Evolutionary conservation across 2,797 vertebrate genomes (phyloP).

Genomic region (Siniperca obscura): DNA sequence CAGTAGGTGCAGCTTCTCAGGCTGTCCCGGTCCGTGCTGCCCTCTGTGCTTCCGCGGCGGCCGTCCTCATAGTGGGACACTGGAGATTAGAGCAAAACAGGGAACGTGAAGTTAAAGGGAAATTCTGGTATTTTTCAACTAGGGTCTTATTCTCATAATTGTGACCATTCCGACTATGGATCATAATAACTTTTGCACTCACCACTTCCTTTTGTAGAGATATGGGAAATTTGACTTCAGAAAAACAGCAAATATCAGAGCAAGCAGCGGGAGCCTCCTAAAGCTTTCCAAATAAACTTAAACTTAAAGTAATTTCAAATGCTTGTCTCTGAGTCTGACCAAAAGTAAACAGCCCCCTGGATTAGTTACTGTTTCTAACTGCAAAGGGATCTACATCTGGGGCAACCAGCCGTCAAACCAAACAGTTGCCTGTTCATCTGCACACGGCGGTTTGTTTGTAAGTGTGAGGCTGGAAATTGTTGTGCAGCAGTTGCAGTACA

Average conservation of each 20-base stretch:
- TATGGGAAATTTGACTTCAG: not conserved
- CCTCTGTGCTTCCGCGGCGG: slow-evolving; percentile 82
- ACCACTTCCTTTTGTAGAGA: not conserved
- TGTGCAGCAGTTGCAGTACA: too few relatives aligned
- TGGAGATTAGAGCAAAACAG: slow-evolving; percentile 56
- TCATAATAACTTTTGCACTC: not conserved
- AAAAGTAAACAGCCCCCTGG: not conserved
- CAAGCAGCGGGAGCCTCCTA: not conserved
- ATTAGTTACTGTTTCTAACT: not conserved
- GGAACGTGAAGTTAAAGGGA: not conserved
- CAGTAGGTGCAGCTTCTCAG: slow-evolving; percentile 88
- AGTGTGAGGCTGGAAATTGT: not conserved
- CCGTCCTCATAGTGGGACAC: slow-evolving; percentile 87
- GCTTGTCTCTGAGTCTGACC: not conserved
- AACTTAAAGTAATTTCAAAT: not conserved
- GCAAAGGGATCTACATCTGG: not conserved
- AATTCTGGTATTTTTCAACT: not conserved
- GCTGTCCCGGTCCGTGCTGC: slow-evolving; percentile 84
- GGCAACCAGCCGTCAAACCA: not conserved
- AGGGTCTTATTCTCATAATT: not conserved
- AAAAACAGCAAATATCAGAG: not conserved
- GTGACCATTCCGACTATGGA: not conserved
- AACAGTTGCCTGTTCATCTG: not conserved
- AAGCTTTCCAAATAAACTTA: not conserved
- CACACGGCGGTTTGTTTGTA: not conserved